These are phyloP conservation scores for Holacanthella duospinosa DNA, from an alignment of 2,888 invertebrate species.

Conservation along the genomic window DNA sequence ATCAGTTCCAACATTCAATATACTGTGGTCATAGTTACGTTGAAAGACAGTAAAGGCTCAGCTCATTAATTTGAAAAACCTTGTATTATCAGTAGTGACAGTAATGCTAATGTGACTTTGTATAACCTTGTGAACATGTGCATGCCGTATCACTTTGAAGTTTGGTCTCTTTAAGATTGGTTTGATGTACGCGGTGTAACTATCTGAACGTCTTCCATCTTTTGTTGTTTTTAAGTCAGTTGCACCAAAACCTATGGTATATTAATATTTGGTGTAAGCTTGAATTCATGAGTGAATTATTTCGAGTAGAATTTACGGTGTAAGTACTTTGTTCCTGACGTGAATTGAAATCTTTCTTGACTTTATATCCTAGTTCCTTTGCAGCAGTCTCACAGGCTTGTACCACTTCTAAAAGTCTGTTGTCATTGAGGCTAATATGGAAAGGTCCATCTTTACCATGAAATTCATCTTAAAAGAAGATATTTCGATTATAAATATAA, in stretches of 20 bases:
- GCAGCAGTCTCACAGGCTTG: background rate
- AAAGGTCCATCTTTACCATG: background rate
- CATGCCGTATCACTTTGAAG: background rate
- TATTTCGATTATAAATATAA: background rate
- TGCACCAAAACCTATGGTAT: background rate
- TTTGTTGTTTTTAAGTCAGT: background rate
- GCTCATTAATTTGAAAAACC: too few relatives aligned
- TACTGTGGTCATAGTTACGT: too few relatives aligned
- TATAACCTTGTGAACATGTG: background rate
- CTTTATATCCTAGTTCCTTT: background rate
- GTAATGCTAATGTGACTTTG: too few relatives aligned
- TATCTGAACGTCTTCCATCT: background rate
- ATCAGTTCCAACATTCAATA: too few relatives aligned
- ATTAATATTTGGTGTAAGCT: background rate
- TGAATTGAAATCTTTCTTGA: background rate
- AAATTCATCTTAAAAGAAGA: background rate
- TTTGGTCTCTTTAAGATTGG: background rate
- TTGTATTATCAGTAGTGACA: too few relatives aligned
- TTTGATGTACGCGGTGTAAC: background rate
- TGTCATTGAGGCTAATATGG: background rate
- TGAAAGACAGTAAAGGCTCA: too few relatives aligned
- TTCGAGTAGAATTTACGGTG: too few relatives aligned
- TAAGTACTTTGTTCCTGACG: background rate
- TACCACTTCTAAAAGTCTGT: background rate
- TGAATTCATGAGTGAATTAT: too few relatives aligned